phyloP scores from a whole-genome alignment of 2,113 vertebrate genomes.

The Elgaria multicarinata region DNA sequence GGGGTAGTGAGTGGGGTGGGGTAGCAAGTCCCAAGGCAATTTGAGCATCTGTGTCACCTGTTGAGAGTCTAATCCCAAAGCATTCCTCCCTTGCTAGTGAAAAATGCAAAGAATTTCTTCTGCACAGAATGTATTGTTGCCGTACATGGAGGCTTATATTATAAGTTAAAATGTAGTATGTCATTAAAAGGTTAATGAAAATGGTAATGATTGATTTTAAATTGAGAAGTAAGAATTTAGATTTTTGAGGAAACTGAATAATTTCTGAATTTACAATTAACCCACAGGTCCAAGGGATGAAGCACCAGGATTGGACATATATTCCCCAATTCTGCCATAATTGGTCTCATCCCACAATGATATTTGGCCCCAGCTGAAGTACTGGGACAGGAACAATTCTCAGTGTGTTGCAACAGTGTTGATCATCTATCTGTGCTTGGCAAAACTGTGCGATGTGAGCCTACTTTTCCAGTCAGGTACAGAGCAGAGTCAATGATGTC shows the following conservation, averaged over 20 bases:
- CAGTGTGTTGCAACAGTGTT: neutral
- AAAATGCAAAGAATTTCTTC: constrained; percentile 26
- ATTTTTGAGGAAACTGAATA: neutral
- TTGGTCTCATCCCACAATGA: neutral
- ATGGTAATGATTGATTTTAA: neutral
- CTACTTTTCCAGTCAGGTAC: neutral
- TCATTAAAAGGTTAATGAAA: neutral
- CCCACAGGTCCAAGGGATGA: neutral
- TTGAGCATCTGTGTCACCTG: constrained; percentile 9
- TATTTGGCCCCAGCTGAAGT: neutral
- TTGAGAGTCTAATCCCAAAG: constrained; percentile 14
- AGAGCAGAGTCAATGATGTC: neutral
- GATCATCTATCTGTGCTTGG: neutral
- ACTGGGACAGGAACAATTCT: neutral
- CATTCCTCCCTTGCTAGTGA: neutral
- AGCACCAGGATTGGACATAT: neutral
- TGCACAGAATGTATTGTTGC: neutral
- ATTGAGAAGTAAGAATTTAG: neutral
- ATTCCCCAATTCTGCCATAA: neutral
- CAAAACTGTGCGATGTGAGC: neutral
- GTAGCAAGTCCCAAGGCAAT: neutral
- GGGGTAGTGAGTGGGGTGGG: neutral
- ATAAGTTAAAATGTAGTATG: neutral
- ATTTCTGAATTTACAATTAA: neutral
- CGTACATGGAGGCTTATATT: neutral